These are phyloP conservation scores for Dicentrarchus labrax DNA, from an alignment of 2,113 vertebrate genomes.

Conservation along the genomic window DNA sequence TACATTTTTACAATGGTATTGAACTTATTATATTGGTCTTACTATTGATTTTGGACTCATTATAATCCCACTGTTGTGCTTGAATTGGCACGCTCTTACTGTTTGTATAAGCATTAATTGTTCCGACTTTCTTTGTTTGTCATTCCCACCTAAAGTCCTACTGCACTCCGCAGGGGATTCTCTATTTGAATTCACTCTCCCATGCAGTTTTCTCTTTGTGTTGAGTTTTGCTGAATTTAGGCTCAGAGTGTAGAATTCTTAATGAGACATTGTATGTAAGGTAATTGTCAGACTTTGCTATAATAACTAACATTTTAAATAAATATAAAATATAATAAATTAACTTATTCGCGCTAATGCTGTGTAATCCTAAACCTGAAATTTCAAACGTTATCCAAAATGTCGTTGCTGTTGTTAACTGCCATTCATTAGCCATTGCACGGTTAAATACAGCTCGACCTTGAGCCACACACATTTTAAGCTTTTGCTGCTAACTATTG, in stretches of 20 bases:
- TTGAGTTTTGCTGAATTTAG: background rate
- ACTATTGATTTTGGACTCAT: background rate
- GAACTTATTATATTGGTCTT: background rate
- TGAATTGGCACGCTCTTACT: background rate
- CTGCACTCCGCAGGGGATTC: background rate
- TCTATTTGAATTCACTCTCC: background rate
- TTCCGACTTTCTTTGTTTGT: slow-evolving; percentile 25
- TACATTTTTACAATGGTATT: background rate
- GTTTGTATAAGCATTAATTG: background rate
- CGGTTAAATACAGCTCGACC: background rate
- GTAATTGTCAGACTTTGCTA: background rate
- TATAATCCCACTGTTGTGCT: background rate
- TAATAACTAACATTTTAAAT: background rate
- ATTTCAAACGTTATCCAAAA: slow-evolving; percentile 10
- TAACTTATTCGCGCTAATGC: background rate
- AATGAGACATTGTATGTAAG: background rate
- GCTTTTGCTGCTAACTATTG: background rate
- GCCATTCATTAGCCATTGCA: slow-evolving; percentile 6
- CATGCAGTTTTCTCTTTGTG: background rate
- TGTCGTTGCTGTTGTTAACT: background rate
- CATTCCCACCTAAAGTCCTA: background rate
- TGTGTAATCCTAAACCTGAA: background rate
- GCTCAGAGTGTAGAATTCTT: background rate
- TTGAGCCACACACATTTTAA: background rate
- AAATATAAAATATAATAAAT: background rate